These are phyloP conservation scores for Xanthia icteritia DNA, from an alignment of 2,888 invertebrate genomes.

Conservation along the genomic window DNA sequence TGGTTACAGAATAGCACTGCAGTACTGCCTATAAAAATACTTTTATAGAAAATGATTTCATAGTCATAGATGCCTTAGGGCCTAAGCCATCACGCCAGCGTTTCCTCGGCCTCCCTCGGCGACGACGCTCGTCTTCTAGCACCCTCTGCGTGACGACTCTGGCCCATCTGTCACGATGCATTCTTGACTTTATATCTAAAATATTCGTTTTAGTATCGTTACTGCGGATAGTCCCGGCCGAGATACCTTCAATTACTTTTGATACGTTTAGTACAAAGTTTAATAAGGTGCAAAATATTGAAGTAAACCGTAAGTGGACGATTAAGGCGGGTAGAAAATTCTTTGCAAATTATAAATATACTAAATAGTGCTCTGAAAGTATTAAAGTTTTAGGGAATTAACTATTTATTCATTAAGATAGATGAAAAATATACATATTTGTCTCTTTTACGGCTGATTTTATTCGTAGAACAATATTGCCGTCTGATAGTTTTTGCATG, in stretches of 20 bases:
- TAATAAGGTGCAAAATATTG: conserved; percentile 66
- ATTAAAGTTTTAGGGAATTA: not conserved
- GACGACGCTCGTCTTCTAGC: not conserved
- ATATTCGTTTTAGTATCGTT: conserved; percentile 37
- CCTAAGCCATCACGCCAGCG: not conserved
- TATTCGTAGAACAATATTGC: not conserved
- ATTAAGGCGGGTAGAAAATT: conserved; percentile 32
- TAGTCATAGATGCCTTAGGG: no score
- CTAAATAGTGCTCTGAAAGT: not conserved
- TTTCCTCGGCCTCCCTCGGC: not conserved
- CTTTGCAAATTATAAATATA: not conserved
- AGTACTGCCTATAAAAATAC: no score
- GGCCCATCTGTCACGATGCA: not conserved
- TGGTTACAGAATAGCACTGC: no score
- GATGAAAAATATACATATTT: not conserved
- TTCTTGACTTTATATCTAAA: no score
- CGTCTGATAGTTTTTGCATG: not conserved
- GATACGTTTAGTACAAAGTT: conserved; percentile 58
- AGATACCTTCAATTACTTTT: conserved; percentile 50
- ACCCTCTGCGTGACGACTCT: no score
- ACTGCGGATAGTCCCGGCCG: conserved; percentile 30
- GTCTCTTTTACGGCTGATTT: not conserved
- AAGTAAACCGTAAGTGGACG: conserved; percentile 47
- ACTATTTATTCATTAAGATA: not conserved
- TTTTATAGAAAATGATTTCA: no score